Evolutionary conservation across 2,113 vertebrate genomes (phyloP).

Genomic region (Bos taurus): ARS-UCD2.0 NC_037343.1:1908501-1909000

Average conservation of each 20-base stretch:
- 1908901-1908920: not conserved
- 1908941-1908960: not conserved
- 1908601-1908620: conserved; percentile 79
- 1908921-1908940: fast-evolving
- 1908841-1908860: not conserved
- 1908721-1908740: fast-evolving
- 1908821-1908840: not conserved
- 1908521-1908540: conserved; percentile 43
- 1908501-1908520: not conserved
- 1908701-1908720: fast-evolving
- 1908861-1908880: not conserved
- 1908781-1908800: not conserved
- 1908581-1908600: conserved; percentile 89
- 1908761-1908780: not conserved
- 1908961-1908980: not conserved
- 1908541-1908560: conserved; percentile 87
- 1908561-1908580: conserved; percentile 93
- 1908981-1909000: not conserved
- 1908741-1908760: not conserved
- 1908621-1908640: conserved; percentile 86
- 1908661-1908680: conserved; percentile 99
- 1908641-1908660: conserved; percentile 99
- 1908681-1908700: conserved; percentile 80
- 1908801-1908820: fast-evolving
- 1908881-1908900: not conserved